Percentiles rank a stretch among this genome's conserved stretches.
phyloP scores from a whole-genome alignment of 2,797 vertebrate genomes.

The Leuciscus waleckii region DNA sequence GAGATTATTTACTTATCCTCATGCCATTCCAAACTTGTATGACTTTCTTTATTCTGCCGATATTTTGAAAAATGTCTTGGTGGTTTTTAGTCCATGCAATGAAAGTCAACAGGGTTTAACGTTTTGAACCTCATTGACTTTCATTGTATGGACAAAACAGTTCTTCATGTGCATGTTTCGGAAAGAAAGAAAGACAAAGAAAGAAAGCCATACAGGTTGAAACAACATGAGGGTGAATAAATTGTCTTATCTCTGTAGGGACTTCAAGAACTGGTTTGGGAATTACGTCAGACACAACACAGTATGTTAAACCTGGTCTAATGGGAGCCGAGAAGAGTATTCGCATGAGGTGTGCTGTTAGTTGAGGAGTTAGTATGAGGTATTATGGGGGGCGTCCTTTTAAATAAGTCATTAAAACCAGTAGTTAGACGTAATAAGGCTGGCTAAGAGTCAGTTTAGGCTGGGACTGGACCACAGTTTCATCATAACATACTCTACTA shows the following conservation, averaged over 20 bases:
- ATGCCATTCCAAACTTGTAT: neutral
- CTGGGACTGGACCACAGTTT: conserved; percentile 8
- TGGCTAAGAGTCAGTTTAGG: conserved; percentile 29
- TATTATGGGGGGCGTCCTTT: conserved; percentile 17
- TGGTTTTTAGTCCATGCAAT: neutral
- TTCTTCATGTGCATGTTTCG: neutral
- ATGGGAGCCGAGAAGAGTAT: conserved; percentile 13
- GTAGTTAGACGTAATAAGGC: conserved; percentile 23
- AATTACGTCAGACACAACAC: neutral
- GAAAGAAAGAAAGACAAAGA: neutral
- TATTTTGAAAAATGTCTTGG: neutral
- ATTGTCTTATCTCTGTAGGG: neutral
- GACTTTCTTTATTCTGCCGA: neutral
- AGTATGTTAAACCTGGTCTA: conserved; percentile 28
- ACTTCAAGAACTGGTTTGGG: conserved; percentile 2
- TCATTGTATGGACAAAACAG: neutral
- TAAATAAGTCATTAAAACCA: conserved; percentile 28
- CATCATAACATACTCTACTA: conserved; percentile 8
- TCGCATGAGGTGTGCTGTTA: conserved; percentile 27
- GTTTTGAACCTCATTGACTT: neutral
- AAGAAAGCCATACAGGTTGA: neutral
- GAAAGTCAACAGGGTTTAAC: neutral
- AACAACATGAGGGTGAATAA: conserved; percentile 8
- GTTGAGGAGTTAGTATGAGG: conserved; percentile 38
- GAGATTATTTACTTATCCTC: neutral